Evolutionary conservation across 2,888 invertebrate species (phyloP).

Genomic region (Pammene aurita): DNA sequence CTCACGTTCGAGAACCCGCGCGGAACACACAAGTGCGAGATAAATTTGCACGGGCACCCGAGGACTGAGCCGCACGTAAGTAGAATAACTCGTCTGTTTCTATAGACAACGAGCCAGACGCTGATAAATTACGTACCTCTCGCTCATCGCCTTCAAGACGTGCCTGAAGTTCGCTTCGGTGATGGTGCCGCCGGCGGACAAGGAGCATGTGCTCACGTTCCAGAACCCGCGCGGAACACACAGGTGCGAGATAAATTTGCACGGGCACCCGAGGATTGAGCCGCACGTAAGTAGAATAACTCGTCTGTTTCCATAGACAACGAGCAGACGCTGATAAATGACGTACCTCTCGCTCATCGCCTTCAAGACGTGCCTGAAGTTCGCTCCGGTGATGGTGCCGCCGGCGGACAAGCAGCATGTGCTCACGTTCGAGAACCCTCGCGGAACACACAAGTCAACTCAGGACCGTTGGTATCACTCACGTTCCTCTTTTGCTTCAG

Average conservation of each 20-base stretch:
- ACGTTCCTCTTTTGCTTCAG: constrained; percentile 48
- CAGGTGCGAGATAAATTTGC: constrained; percentile 46
- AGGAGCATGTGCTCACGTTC: constrained; percentile 63
- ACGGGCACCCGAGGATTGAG: too few species aligned
- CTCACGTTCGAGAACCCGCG: constrained; percentile 65
- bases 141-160: constrained; percentile 61
- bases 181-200: constrained; percentile 50
- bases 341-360: constrained; percentile 58
- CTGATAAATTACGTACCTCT: constrained; percentile 56
- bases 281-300: too few species aligned
- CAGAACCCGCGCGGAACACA: constrained; percentile 61
- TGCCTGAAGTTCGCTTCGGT: constrained; percentile 70
- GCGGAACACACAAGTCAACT: constrained; percentile 58
- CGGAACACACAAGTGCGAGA: constrained; percentile 57
- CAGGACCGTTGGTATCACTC: too few species aligned
- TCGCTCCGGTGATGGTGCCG: constrained; percentile 59
- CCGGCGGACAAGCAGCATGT: constrained; percentile 57
- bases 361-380: constrained; percentile 69
- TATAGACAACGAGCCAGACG: constrained; percentile 56
- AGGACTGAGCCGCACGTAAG: constrained; percentile 65
- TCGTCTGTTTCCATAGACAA: constrained; percentile 31
- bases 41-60: constrained; percentile 54
- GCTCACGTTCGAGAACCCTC: constrained; percentile 64
- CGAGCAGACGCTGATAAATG: constrained; percentile 60
- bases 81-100: constrained; percentile 28